Base-by-base conservation (phyloP, 2,797 vertebrate genomes). In the Catostomus latipinnis region DNA sequence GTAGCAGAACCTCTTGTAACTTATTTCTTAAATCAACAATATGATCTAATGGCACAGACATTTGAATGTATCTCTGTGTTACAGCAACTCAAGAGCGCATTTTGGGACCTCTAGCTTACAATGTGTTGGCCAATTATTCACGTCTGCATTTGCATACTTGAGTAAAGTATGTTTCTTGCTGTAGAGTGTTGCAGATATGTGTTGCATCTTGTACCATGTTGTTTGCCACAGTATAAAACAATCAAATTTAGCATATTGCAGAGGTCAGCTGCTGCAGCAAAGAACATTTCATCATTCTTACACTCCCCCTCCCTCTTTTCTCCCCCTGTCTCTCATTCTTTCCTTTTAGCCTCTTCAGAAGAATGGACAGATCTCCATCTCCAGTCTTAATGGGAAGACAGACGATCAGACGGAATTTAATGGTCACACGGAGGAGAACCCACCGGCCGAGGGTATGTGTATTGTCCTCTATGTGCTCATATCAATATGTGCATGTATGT, bases 301-400 rank as follows among this genome's bases (percentile, higher is more conserved):
- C 34, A 3, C 34, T 34, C 34, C 34, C 34, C 34, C 34, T 34
- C 34, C 34, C 34, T 34, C 34, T 34, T 34, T 34, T 34, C 34
- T 73, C 12, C 16, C 82, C 52, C 82, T 67, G 81, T 84, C 1
- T 86, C 61, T 86, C 6, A 34, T 78, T 72, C 34, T 34, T 34
- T 34, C 34, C 34, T 85, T 86, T 63, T 83, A 97, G 96, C 48
- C 93, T 84, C 88, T 95, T 79, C 94, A 96, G 88, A 95, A 95
- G 85, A 97, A 96, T 81, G 94, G 95, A 13, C 94, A 96, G 84
- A 93, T 96, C 88, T 94, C 95, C 79, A 83, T 93, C 89, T 91
- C 88, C 82, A 93, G 91, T 13, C 63, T 93, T 86, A 94, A 92
- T 6, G 92, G 88, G 14, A 82, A 90, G 58, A 43, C 88, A 2